Evolutionary conservation across 2,888 invertebrate species (phyloP), one percentile per base, ranked within the genome.

Genomic region (Phengaris arion): DNA sequence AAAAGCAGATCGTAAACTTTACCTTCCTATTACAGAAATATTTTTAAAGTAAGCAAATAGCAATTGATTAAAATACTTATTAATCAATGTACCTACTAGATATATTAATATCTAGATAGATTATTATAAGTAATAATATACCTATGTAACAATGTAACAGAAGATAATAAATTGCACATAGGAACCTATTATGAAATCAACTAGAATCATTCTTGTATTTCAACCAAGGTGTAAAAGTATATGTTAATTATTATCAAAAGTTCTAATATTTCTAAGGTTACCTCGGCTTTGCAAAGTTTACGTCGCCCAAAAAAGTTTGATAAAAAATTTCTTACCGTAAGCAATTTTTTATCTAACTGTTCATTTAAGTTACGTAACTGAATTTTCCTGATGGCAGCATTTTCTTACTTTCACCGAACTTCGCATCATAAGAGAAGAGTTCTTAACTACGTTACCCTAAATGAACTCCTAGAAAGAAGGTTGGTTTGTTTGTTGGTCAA

Each of bases 351-450:
- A 70, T 15, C 51, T 15, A 10, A 48, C 70, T 70, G 70, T 70
- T 51, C 48, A 70, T 70, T 48, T 51, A 51, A 70, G 48, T 70
- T 22, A 15, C 3, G 70, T 70, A 70, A 70, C 15, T 52, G 70
- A 22, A n/a, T 70, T 70, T 70, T 70, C 22, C 70, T 51, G 51
- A 70, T 48, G 70, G 70, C 70, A 70, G 51, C 15, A 70, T 15
- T 69, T 51, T 70, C 70, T 70, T 70, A 12, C 70, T 48, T 70
- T 48, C 15, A 51, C 22, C 51, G 22, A 70, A 70, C 70, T 70
- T 15, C 9, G 70, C 70, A 51, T 48, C 48, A 48, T 48, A 48
- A 48, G 15, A 70, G 15, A 70, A 70, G 70, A 70, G 51, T 70
- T 52, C 51, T 15, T 70, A 70, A 70, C 70, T 70, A 12, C 51